Base-by-base conservation (phyloP, 2,113 vertebrate species). In the Rhynchopsitta pachyrhyncha region DNA sequence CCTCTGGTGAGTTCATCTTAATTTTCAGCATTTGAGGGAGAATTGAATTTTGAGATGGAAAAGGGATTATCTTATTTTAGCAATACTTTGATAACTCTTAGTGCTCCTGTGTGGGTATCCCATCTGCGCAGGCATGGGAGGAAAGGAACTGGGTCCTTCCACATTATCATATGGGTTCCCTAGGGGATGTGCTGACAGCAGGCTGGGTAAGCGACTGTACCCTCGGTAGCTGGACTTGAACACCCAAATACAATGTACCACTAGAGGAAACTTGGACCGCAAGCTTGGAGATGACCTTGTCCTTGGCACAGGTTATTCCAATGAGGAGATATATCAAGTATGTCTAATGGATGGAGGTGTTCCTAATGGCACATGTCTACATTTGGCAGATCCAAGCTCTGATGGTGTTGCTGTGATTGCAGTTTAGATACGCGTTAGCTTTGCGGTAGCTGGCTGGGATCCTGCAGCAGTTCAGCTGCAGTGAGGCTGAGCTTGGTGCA, bases 151-250 rank as follows among this genome's bases (percentile, higher is more conserved):
- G 44, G 4, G 18, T 35, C 53, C 44, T 66, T 63, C 29, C 47
- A 44, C 2, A 39, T 20, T 2, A 16, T 7, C 6, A 0, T 53
- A 5, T 9, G 13, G 27, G 22, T 24, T 74, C 59, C 49, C 39
- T 11, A 13, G 73, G 89, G 49, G 24, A 13, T 2, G 37, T n/a
- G 53, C 44, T 63, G 90, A 7, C 52, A 64, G 78, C 50, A 52
- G 37, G 63, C 49, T 70, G 70, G 29, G 23, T 10, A 15, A 63
- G 46, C 16, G 50, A 7, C 35, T 50, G 47, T 12, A 1, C 12
- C n/a, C 15, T 18, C 3, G 1, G 29, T 2, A 33, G 6, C 9
- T 17, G 0, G 7, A 4, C 15, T 6, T 7, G 6, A 20, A 2
- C 79, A 67, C 2, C 70, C 35, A 17, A 8, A 67, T 9, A 17